A percentile compares a stretch with the other conserved stretches of the same genome.
Conservation (phyloP, 1,140 invertebrate genomes). For the Nymphalis io region DNA sequence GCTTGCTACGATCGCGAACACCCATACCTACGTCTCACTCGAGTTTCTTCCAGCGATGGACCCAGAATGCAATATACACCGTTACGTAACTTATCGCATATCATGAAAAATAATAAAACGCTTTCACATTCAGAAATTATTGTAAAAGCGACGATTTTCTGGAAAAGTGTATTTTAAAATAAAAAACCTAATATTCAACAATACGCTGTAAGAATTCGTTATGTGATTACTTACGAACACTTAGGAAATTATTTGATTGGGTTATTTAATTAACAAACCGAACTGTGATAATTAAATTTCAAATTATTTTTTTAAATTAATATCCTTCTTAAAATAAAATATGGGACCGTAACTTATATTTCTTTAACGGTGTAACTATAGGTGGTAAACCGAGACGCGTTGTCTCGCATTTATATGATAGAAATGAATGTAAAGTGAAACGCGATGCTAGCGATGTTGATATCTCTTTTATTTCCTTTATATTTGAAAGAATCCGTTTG, state of each 20-base stretch:
- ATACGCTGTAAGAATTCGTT: too few species aligned
- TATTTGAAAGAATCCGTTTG: background rate
- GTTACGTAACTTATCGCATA: conserved; percentile 24
- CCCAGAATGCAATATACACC: conserved; percentile 38
- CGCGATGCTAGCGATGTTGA: conserved; percentile 19
- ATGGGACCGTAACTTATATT: background rate
- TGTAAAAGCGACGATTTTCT: background rate
- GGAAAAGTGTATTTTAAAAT: background rate
- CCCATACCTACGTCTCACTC: conserved; percentile 52
- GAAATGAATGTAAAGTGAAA: conserved; percentile 53
- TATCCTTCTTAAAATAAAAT: background rate
- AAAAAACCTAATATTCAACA: too few species aligned
- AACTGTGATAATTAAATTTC: too few species aligned
- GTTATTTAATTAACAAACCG: too few species aligned
- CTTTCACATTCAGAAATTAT: background rate
- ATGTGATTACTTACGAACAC: too few species aligned
- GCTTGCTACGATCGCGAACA: conserved; percentile 53
- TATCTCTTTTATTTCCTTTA: conserved; percentile 29
- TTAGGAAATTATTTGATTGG: too few species aligned
- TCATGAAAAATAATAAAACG: background rate
- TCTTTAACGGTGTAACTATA: conserved; percentile 29
- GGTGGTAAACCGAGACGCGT: conserved; percentile 35
- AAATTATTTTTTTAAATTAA: too few species aligned
- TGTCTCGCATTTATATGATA: conserved; percentile 48
- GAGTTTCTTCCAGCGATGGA: conserved; percentile 46